A percentile compares a stretch with the other conserved stretches of the same genome.
phyloP scores from a whole-genome alignment of 2,888 invertebrate genomes.

The Nycteola revayana region DNA sequence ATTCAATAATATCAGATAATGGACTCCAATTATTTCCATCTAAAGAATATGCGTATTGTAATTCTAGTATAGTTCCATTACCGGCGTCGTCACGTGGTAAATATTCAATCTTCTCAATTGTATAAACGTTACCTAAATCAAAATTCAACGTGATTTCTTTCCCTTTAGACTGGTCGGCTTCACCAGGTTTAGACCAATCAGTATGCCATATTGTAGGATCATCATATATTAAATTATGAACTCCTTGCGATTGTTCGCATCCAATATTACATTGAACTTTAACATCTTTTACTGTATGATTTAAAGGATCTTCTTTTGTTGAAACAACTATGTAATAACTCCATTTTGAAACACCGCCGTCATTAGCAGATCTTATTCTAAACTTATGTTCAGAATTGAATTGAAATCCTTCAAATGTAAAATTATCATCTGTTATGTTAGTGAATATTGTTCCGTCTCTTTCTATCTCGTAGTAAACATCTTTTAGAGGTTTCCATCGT shows the following conservation, averaged over 20 bases:
- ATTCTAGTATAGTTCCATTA: slow-evolving; percentile 55
- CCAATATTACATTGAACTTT: slow-evolving; percentile 47
- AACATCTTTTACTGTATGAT: slow-evolving; percentile 43
- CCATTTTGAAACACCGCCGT: slow-evolving; percentile 58
- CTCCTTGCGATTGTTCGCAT: slow-evolving; percentile 44
- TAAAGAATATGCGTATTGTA: slow-evolving; percentile 49
- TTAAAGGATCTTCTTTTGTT: slow-evolving; percentile 46
- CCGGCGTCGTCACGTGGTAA: slow-evolving; percentile 56
- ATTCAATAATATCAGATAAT: slow-evolving; percentile 39
- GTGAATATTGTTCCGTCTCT: slow-evolving; percentile 56
- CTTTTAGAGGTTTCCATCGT: slow-evolving; percentile 44
- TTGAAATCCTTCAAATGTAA: slow-evolving; percentile 49
- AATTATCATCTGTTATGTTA: slow-evolving; percentile 43
- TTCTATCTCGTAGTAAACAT: slow-evolving; percentile 62
- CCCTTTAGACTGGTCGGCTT: slow-evolving; percentile 32
- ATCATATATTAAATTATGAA: slow-evolving; percentile 42
- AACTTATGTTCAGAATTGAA: slow-evolving; percentile 50
- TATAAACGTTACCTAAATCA: slow-evolving; percentile 40
- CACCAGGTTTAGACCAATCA: slow-evolving; percentile 38
- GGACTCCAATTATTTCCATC: slow-evolving; percentile 50
- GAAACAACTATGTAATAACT: slow-evolving; percentile 45
- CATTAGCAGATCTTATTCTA: slow-evolving; percentile 52
- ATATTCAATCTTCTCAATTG: slow-evolving; percentile 57
- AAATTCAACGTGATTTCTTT: slow-evolving; percentile 44
- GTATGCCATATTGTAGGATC: slow-evolving; percentile 50